Base-by-base conservation (phyloP, 2,113 vertebrate genomes). In the Phalacrocorax aristotelis region DNA sequence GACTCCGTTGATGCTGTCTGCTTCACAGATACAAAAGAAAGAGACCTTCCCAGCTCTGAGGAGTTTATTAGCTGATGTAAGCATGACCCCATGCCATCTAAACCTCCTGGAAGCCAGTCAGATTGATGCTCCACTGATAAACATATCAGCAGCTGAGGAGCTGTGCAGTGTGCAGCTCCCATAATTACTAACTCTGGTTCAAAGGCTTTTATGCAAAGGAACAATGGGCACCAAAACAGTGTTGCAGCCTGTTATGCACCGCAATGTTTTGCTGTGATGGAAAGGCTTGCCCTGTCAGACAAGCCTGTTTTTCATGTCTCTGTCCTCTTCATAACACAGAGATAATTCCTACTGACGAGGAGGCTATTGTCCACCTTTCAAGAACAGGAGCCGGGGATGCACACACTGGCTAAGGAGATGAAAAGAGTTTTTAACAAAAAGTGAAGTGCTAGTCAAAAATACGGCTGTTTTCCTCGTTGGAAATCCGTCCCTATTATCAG, bases 191-290 rank as follows among this genome's bases (percentile, higher is more conserved):
- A 93, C 94, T 95, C 83, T 0, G 13, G 83, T 92, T 97, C 95
- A 95, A 96, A 97, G 90, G 66, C 89, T 95, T 97, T 92, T 90
- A 96, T 97, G 95, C 95, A 96, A 94, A 93, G 70, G 65, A 95
- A 87, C 93, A 87, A 69, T 72, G 86, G 80, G 94, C 89, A 89
- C 65, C 95, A 87, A 91, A 95, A 92, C 89, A 89, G 76, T 20
- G 44, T 27, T 91, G 86, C 76, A 92, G 91, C 44, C 92, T 95
- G 83, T 79, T 95, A 44, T 25, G 65, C 55, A 71, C 86, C 4
- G 0, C 65, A 40, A 64, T 78, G 57, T 87, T 95, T 75, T 89
- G 86, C 83, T 84, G 49, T 48, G 92, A 76, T 90, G 60, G 88
- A 64, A 83, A 71, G 90, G n/a, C 52, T 89, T 62, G 55, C 55